Evolutionary conservation across 2,113 vertebrate genomes (phyloP), one percentile per base, ranked within the genome.

Genomic region (Tretioscincus oriximinensis): DNA sequence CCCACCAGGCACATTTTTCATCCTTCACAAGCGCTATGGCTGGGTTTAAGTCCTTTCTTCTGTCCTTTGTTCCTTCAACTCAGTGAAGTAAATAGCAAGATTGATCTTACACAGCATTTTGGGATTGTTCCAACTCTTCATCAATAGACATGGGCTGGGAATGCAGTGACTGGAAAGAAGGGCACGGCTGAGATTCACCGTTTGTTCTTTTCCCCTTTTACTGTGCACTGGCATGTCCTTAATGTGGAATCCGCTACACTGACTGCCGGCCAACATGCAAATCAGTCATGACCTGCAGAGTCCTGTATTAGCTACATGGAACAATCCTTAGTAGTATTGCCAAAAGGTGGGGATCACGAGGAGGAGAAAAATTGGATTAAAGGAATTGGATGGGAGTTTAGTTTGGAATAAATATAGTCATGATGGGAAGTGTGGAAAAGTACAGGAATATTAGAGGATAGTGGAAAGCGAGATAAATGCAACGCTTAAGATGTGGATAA

Each of bases 211-310:
- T 93, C 94, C 94, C 92, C 96, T 96, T 96, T 96, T 96, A 95
- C 95, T 96, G 96, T 96, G 96, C 96, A 96, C 95, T 47, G 94
- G 95, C 94, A 97, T 96, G 96, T 96, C 89, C 93, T 94, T 97
- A 97, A 97, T 97, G 96, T 95, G 94, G 93, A 89, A 90, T 93
- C 93, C 94, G 93, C 94, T 93, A 90, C 91, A 86, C 91, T 93
- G 93, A 85, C 95, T 95, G 94, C 93, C 85, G 90, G 93, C 94
- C 94, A 91, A 93, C 95, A 96, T 97, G 96, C 95, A 96, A 96
- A 97, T 96, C 93, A 95, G 93, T 90, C 94, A 93, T 87, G 91
- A 88, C 91, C 86, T 95, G 92, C 93, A 71, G 86, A 91, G 84
- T 80, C 88, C 85, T 71, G 35, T 85, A 82, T 90, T 91, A 1